Evolutionary conservation across 2,888 invertebrate species (phyloP).

Genomic region (Phaedon cochleariae): DNA sequence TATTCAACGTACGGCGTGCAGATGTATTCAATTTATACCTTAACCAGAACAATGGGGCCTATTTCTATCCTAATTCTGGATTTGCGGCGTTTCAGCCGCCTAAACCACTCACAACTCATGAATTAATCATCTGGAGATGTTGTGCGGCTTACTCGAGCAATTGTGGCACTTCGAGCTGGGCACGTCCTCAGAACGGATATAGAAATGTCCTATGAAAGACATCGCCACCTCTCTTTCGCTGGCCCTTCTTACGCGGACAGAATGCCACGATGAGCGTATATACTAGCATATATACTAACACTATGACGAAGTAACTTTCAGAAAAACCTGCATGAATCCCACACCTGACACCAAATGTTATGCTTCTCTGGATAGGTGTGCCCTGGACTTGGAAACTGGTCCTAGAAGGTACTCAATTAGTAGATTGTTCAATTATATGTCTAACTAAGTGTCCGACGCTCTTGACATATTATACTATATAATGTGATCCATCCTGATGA

Average conservation of each 20-base stretch:
- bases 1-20: conserved; percentile 44
- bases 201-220: conserved; percentile 52
- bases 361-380: no score
- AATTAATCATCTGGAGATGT: conserved; percentile 61
- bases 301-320: no score
- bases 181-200: conserved; percentile 50
- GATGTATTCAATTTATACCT: conserved; percentile 51
- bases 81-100: conserved; percentile 58
- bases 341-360: no score
- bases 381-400: no score
- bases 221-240: conserved; percentile 32
- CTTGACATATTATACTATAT: no score
- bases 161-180: conserved; percentile 33
- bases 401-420: no score
- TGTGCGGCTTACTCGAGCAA: conserved; percentile 55
- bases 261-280: no score
- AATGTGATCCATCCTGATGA: no score
- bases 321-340: no score
- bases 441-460: no score
- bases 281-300: no score
- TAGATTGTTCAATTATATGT: no score
- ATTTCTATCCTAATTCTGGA: conserved; percentile 60
- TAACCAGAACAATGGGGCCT: conserved; percentile 55
- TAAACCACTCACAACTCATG: conserved; percentile 60
- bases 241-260: conserved; percentile 25